These are phyloP conservation scores for Eilema depressum DNA, from an alignment of 2,888 invertebrate species.

Conservation along the genomic window DNA sequence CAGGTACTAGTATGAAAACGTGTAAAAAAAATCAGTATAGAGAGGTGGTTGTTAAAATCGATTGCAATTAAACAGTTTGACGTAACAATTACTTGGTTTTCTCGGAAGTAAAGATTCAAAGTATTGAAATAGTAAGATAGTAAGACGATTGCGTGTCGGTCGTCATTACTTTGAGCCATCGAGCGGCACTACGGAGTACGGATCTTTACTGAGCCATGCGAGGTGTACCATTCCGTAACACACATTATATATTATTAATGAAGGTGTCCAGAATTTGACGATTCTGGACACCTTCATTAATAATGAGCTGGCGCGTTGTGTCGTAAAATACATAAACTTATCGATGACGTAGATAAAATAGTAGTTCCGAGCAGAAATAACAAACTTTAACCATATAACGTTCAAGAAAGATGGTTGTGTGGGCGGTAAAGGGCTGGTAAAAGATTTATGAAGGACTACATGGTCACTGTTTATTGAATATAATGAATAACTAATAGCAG, in stretches of 20 bases:
- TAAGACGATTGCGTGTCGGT: slow-evolving; percentile 49
- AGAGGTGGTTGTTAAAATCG: slow-evolving; percentile 1
- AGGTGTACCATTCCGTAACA: slow-evolving; percentile 33
- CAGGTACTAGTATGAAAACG: neutral
- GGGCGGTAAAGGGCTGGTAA: no score
- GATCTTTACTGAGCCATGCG: slow-evolving; percentile 9
- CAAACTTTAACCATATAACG: neutral
- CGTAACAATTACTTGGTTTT: slow-evolving; percentile 55
- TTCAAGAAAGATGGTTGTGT: no score
- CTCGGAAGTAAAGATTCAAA: slow-evolving; percentile 48
- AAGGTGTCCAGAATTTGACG: no score
- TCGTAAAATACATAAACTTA: neutral
- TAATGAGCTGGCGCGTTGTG: slow-evolving; percentile 13
- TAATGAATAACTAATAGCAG: no score
- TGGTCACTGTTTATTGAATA: no score
- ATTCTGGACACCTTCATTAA: slow-evolving; percentile 30
- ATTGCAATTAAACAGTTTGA: slow-evolving; percentile 48
- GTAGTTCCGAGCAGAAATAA: neutral
- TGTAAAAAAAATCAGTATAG: neutral
- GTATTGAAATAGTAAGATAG: slow-evolving; percentile 50
- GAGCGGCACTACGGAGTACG: slow-evolving; percentile 48
- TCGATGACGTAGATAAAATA: neutral
- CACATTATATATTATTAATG: slow-evolving; percentile 9
- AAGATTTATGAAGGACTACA: no score
- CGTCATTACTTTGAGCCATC: slow-evolving; percentile 50